Evolutionary conservation across 1,140 invertebrate species (phyloP).

Genomic region (Heliconius hermathena): DNA sequence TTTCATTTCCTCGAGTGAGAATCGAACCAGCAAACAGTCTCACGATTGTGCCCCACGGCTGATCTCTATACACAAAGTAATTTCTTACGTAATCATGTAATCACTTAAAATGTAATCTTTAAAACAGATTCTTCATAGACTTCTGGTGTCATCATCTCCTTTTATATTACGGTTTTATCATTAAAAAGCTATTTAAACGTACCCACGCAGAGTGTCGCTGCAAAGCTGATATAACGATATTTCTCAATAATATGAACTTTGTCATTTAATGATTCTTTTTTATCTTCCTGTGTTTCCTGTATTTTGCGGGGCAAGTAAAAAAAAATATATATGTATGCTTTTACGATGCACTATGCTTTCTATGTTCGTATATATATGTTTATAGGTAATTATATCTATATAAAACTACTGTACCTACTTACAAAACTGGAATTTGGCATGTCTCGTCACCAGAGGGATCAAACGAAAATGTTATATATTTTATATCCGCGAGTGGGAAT

Average conservation of each 20-base stretch:
- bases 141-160: conserved; percentile 7
- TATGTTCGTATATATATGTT: no score
- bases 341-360: neutral
- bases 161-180: neutral
- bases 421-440: no score
- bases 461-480: no score
- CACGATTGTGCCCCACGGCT: no score
- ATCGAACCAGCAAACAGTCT: no score
- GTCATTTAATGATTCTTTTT: neutral
- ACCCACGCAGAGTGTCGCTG: neutral
- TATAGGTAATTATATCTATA: no score
- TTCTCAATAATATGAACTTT: neutral
- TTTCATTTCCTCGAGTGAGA: no score
- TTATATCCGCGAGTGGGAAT: no score
- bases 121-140: neutral
- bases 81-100: neutral
- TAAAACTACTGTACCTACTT: no score
- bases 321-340: neutral
- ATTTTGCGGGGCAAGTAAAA: neutral
- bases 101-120: neutral
- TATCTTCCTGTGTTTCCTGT: neutral
- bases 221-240: neutral
- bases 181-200: conserved; percentile 6
- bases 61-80: neutral
- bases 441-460: no score